phyloP scores from a whole-genome alignment of 2,888 invertebrate genomes.

The Orthonychiurus folsomi region DNA sequence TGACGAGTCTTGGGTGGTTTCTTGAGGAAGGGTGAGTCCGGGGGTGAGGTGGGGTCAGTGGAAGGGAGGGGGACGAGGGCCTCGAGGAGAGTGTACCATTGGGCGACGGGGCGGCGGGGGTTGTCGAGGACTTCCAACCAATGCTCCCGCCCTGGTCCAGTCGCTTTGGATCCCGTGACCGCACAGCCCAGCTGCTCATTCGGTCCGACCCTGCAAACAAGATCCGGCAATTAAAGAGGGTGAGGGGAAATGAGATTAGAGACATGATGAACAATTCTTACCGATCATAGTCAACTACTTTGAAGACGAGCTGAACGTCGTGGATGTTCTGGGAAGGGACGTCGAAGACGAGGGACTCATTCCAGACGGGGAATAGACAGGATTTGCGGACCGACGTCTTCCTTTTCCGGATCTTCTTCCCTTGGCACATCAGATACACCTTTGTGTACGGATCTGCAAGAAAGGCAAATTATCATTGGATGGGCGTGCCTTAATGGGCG shows the following conservation, averaged over 20 bases:
- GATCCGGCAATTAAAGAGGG: too few species aligned
- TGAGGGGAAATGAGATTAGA: too few species aligned
- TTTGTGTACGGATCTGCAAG: slow-evolving; percentile 86
- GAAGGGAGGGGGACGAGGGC: slow-evolving; percentile 9
- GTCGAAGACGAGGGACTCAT: slow-evolving; percentile 88
- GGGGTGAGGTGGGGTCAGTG: slow-evolving; percentile 18
- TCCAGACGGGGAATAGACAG: slow-evolving; percentile 79
- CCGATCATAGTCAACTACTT: slow-evolving; percentile 85
- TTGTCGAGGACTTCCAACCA: slow-evolving; percentile 79
- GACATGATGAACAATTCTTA: slow-evolving; percentile 44
- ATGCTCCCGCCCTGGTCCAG: slow-evolving; percentile 69
- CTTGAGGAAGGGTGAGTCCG: slow-evolving; percentile 23
- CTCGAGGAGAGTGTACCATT: slow-evolving; percentile 55
- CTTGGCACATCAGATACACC: slow-evolving; percentile 75
- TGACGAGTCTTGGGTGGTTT: slow-evolving; percentile 15
- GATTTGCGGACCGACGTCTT: slow-evolving; percentile 84
- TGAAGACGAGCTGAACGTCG: slow-evolving; percentile 70
- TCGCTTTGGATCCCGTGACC: slow-evolving; percentile 65
- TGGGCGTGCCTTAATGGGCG: too few species aligned
- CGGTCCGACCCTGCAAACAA: slow-evolving; percentile 64
- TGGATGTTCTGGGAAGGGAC: slow-evolving; percentile 72
- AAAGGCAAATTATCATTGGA: slow-evolving; percentile 10
- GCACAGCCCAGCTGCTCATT: slow-evolving; percentile 80
- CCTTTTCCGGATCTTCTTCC: slow-evolving; percentile 83
- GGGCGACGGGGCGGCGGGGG: slow-evolving; percentile 71